Percentiles rank a stretch among this genome's conserved stretches.
Conservation (phyloP, 2,797 vertebrate species). For the Sebastes goodei region DNA sequence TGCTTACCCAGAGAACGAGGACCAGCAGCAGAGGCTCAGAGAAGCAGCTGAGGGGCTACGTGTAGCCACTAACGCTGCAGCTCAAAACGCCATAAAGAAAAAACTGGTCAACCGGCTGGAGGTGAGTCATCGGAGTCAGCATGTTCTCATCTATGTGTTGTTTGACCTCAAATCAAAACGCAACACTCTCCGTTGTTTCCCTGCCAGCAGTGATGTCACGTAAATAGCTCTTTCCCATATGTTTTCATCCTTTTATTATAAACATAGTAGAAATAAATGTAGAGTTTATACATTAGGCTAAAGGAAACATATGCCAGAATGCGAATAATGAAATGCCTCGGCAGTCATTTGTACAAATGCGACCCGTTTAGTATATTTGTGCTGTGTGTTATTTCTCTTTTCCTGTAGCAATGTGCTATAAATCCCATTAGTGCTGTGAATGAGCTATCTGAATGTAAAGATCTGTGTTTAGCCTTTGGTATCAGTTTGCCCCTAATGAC, state of each 20-base stretch:
- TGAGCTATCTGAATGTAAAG: conserved; percentile 60
- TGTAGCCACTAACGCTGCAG: conserved; percentile 97
- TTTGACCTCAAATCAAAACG: conserved; percentile 12
- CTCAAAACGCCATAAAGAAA: conserved; percentile 99
- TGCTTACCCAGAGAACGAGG: conserved; percentile 97
- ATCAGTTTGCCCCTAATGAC: conserved; percentile 69
- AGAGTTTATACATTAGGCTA: not conserved
- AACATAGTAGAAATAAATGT: conserved; percentile 12
- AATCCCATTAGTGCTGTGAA: conserved; percentile 62
- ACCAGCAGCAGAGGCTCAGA: conserved; percentile 95
- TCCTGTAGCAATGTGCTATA: conserved; percentile 28
- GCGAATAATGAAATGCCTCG: not conserved
- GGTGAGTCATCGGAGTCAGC: conserved; percentile 76
- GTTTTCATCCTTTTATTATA: not conserved
- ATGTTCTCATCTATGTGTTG: not conserved
- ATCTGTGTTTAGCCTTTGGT: conserved; percentile 66
- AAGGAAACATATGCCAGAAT: not conserved
- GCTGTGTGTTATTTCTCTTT: conserved; percentile 21
- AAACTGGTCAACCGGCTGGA: conserved; percentile 97
- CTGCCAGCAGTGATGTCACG: not conserved
- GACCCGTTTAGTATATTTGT: conserved; percentile 32
- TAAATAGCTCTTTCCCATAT: not conserved
- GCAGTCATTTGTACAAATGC: conserved; percentile 27
- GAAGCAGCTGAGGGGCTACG: conserved; percentile 96
- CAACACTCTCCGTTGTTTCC: not conserved